phyloP scores from a whole-genome alignment of 2,797 vertebrate species.

The Thunnus albacares region DNA sequence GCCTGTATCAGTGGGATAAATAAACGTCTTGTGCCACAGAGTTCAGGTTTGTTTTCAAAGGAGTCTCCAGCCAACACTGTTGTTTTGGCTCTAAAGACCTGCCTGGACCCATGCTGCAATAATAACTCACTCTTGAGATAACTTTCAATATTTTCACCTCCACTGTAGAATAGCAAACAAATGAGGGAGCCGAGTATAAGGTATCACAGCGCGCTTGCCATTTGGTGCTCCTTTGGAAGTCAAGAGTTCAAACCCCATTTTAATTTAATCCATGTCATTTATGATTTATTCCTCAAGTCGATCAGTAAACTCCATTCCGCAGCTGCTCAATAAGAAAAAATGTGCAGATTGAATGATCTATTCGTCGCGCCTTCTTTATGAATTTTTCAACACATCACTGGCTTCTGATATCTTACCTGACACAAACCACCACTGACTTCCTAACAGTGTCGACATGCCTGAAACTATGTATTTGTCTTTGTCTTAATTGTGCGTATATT shows the following conservation, averaged over 20 bases:
- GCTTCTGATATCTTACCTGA: conserved; percentile 2
- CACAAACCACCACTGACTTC: conserved; percentile 15
- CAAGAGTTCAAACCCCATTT: conserved; percentile 52
- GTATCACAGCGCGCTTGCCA: conserved; percentile 5
- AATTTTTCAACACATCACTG: conserved; percentile 11
- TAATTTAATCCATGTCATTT: conserved; percentile 52
- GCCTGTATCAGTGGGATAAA: conserved; percentile 70
- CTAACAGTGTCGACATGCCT: conserved; percentile 5
- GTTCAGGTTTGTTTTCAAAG: conserved; percentile 81
- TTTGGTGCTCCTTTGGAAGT: conserved; percentile 18
- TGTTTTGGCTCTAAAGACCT: conserved; percentile 76
- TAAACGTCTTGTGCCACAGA: conserved; percentile 71
- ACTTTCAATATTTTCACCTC: conserved; percentile 79
- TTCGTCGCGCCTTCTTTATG: conserved; percentile 8
- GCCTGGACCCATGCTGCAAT: conserved; percentile 72
- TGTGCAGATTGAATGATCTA: background rate
- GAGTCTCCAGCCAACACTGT: conserved; percentile 67
- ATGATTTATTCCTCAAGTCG: conserved; percentile 33
- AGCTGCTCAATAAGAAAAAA: conserved; percentile 16
- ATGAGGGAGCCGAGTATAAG: conserved; percentile 17
- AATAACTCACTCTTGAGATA: conserved; percentile 84
- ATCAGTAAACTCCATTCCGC: conserved; percentile 5
- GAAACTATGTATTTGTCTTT: conserved; percentile 20
- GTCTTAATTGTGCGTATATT: conserved; percentile 43
- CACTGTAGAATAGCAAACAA: conserved; percentile 67